A percentile compares a stretch with the other conserved stretches of the same genome.
Conservation (phyloP, 2,888 invertebrate species). For the Agriotes lineatus region DNA sequence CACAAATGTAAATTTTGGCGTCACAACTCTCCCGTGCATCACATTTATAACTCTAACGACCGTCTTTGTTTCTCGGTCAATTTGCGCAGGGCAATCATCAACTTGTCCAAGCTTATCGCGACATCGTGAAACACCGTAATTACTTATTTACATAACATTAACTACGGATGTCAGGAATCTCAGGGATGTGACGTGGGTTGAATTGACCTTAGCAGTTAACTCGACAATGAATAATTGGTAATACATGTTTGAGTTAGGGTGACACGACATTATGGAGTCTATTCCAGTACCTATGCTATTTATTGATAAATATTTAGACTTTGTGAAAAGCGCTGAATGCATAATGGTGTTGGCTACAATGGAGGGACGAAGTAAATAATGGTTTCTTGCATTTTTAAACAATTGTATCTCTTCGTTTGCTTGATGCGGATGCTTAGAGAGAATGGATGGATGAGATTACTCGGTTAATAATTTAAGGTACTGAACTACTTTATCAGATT, state of each 20-base stretch:
- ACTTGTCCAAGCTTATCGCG: slow-evolving; percentile 34
- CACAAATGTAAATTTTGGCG: slow-evolving; percentile 15
- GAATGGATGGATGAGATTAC: neutral
- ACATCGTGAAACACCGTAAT: slow-evolving; percentile 33
- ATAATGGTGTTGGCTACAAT: neutral
- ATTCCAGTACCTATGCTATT: slow-evolving; percentile 8
- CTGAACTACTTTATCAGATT: neutral
- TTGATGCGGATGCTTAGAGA: neutral
- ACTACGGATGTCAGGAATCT: slow-evolving; percentile 32
- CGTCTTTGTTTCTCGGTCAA: slow-evolving; percentile 26
- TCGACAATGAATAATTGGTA: slow-evolving; percentile 37
- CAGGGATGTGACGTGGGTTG: slow-evolving; percentile 32
- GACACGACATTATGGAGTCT: slow-evolving; percentile 15
- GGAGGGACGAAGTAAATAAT: neutral
- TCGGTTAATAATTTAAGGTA: neutral
- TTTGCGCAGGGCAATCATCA: slow-evolving; percentile 29
- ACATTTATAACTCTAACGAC: slow-evolving; percentile 19
- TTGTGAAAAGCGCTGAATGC: neutral
- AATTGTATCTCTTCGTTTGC: slow-evolving; percentile 4
- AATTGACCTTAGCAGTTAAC: slow-evolving; percentile 37
- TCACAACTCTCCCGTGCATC: slow-evolving; percentile 5
- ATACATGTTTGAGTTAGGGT: slow-evolving; percentile 26
- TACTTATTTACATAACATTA: slow-evolving; percentile 38
- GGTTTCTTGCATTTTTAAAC: slow-evolving; percentile 9
- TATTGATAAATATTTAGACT: slow-evolving; percentile 16